phyloP scores from a whole-genome alignment of 2,888 invertebrate species.

The Metellina segmentata region DNA sequence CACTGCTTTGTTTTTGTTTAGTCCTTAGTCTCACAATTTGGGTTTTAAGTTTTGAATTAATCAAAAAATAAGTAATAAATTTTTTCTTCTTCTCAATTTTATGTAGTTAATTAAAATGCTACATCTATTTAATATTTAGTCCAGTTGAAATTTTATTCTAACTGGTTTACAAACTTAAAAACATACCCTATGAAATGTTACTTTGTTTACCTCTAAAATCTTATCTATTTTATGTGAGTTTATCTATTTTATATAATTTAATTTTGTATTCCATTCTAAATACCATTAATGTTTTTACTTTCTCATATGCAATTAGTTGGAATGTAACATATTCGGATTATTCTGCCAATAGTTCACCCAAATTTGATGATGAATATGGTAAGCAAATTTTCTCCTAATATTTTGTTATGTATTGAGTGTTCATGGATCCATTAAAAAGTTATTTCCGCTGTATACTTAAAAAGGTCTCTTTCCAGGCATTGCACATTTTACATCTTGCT shows the following conservation, averaged over 20 bases:
- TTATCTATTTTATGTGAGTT: background rate
- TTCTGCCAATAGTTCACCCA: slow-evolving; percentile 87
- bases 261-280: too few species aligned
- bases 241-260: too few species aligned
- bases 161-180: too few species aligned
- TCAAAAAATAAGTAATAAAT: background rate
- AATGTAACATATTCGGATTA: slow-evolving; percentile 99
- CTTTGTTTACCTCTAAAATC: background rate
- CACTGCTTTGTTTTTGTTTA: background rate
- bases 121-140: too few species aligned
- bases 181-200: background rate
- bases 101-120: too few species aligned
- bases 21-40: background rate
- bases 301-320: slow-evolving; percentile 84
- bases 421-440: background rate
- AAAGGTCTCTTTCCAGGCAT: slow-evolving; percentile 85
- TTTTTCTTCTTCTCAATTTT: background rate
- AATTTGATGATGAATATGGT: slow-evolving; percentile 91
- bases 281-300: too few species aligned
- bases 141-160: background rate
- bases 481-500: slow-evolving; percentile 94
- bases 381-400: slow-evolving; percentile 77
- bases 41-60: background rate
- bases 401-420: slow-evolving; percentile 8
- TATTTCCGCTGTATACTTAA: background rate